Evolutionary conservation across 2,113 vertebrate species (phyloP), one percentile per base, ranked within the genome.

Genomic region (Rana temporaria): DNA sequence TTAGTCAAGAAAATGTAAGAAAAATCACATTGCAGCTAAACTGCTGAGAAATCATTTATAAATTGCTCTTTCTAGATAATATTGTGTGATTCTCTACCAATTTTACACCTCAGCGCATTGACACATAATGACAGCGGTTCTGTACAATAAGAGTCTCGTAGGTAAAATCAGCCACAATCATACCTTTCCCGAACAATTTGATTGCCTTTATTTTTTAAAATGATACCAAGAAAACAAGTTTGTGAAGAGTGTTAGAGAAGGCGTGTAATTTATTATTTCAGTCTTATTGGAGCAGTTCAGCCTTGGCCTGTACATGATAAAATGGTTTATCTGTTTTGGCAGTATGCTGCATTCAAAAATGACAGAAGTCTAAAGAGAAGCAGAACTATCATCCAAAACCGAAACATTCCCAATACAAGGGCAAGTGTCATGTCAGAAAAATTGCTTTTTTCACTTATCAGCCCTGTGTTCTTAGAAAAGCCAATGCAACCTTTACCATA

Each of bases 61-160:
- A 19, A 57, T 30, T 18, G 53, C 26, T 57, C 11, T 32, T 3
- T 73, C n/a, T 73, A 4, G 19, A 59, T 32, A n/a, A 55, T 56
- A 34, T 59, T 73, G 6, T 15, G 8, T 32, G 70, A 73, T 34
- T 73, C 57, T 72, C 6, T 19, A 34, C 53, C 19, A 34, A n/a
- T 59, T 57, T 73, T 59, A 24, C 20, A 56, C 52, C 24, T 19
- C 15, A 18, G 16, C 14, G 55, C 24, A 34, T 59, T 73, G 53
- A 73, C 22, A 57, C 53, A 72, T 52, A 11, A 30, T 48, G 14
- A 32, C 18, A 72, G n/a, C 30, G 26, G 53, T 72, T 72, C 17
- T 72, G 70, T 11, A 72, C 55, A 73, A 52, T 48, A 11, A 69
- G 67, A 69, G 70, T 34, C 55, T 57, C 52, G 34, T 73, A 59